phyloP scores from a whole-genome alignment of 2,113 vertebrate species.

The Chaenogobius annularis region DNA sequence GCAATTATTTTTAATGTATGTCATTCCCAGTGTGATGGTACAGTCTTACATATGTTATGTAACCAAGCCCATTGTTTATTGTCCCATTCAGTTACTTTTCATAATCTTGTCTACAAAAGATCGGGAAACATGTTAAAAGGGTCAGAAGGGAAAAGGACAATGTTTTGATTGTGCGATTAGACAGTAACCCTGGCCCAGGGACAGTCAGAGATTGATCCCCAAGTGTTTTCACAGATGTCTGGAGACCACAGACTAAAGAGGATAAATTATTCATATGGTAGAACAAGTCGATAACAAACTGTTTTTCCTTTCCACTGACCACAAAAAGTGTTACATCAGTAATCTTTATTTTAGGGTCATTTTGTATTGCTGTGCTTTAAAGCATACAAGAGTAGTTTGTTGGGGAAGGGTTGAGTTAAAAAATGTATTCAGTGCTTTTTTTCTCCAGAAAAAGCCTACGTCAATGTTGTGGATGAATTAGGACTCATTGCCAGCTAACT shows the following conservation, averaged over 20 bases:
- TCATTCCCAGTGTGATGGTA: constrained; percentile 84
- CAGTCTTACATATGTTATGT: constrained; percentile 83
- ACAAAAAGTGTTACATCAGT: constrained; percentile 49
- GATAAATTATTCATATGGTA: constrained; percentile 50
- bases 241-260: constrained; percentile 55
- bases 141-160: constrained; percentile 47
- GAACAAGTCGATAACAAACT: constrained; percentile 53
- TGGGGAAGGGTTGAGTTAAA: constrained; percentile 48
- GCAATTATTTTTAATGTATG: constrained; percentile 78
- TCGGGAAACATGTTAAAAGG: constrained; percentile 35
- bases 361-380: constrained; percentile 64
- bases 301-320: constrained; percentile 59
- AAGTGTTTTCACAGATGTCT: constrained; percentile 40
- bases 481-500: constrained; percentile 48
- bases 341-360: constrained; percentile 47
- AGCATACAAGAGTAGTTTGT: constrained; percentile 55
- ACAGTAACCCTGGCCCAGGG: constrained; percentile 49
- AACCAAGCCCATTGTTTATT: constrained; percentile 75
- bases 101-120: constrained; percentile 30
- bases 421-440: constrained; percentile 53
- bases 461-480: constrained; percentile 46
- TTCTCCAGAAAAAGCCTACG: constrained; percentile 41
- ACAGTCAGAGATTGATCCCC: constrained; percentile 37
- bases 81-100: constrained; percentile 62
- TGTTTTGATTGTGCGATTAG: constrained; percentile 55